These are phyloP conservation scores for Phocoena phocoena DNA, from an alignment of 2,113 vertebrate species.

Conservation along the genomic window DNA sequence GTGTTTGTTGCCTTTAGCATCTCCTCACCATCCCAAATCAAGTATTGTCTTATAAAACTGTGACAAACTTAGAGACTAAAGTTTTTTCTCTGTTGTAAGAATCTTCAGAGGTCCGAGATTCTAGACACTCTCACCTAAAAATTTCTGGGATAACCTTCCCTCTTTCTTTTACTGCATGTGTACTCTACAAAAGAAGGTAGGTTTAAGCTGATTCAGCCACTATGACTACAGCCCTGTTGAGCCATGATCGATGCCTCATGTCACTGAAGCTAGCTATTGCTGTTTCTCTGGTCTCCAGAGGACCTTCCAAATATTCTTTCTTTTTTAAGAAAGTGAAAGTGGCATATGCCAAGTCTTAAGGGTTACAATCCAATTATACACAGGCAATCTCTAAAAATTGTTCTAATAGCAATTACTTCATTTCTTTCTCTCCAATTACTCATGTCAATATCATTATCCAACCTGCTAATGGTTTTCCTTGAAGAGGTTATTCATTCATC, in stretches of 20 bases:
- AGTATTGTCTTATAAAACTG: neutral
- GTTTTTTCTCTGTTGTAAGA: neutral
- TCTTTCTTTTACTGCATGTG: neutral
- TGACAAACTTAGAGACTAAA: neutral
- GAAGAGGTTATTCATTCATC: neutral
- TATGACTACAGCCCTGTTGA: neutral
- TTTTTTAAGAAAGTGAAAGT: constrained; percentile 11
- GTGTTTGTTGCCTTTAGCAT: constrained; percentile 19
- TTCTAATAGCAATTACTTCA: constrained; percentile 18
- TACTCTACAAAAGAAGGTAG: neutral
- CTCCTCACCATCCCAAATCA: constrained; percentile 1
- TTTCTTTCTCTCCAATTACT: constrained; percentile 27
- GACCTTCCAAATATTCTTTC: neutral
- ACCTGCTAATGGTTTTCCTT: neutral
- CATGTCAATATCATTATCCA: constrained; percentile 1
- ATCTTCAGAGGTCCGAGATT: neutral
- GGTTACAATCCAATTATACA: neutral
- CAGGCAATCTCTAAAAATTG: neutral
- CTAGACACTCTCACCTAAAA: neutral
- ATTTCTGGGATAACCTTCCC: neutral
- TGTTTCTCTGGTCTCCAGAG: neutral
- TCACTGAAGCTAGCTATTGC: neutral
- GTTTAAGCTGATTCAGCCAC: neutral
- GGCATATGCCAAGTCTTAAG: neutral
- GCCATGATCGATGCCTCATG: neutral